Base-by-base conservation (phyloP, 1,140 invertebrate genomes). In the Heliconius congener region DNA sequence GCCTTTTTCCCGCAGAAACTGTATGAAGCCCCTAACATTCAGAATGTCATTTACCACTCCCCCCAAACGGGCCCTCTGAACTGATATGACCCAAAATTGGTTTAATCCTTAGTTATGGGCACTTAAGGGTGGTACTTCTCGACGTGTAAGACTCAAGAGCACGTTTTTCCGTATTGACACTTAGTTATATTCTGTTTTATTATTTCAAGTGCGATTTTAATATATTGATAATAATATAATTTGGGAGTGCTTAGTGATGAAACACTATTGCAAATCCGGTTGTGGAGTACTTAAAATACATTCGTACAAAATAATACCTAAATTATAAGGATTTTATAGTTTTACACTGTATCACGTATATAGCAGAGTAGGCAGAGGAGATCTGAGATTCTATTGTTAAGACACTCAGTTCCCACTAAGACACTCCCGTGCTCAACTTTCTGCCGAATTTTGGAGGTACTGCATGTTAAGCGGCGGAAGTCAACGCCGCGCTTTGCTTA, bases 71-170 rank as follows among this genome's bases (percentile, higher is more conserved):
- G 66, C 13, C 74, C 52, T 73, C 57, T 30, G 66, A 73, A 60
- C 46, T 39, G 66, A 70, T 79, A 80, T 80, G 73, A 71, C 70
- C 73, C 74, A 30, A 74, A 78, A 80, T 75, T 80, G 78, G 78
- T 72, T 73, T 80, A 80, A 76, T 80, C 74, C 72, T 80, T 76
- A 80, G 66, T 80, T 76, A 80, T 76, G 42, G 70, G 70, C 78
- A 60, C 66, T 80, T 80, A 80, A 72, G 74, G 66, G 71, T 72
- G 66, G 71, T 72, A 42, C 71, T 72, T 72, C 18, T 72, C 71
- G 71, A 39, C 57, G 2, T 27, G 23, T 30, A 66, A 66, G 2
- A 16, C 23, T 13, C 11, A 1, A 66, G 23, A 30, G 57, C 23
- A 66, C 4, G 23, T 66, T 23, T 66, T 66, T 66, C 57, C 57